Evolutionary conservation across 2,797 vertebrate species (phyloP), one percentile per base, ranked within the genome.

Genomic region (Lophotriccus pileatus): DNA sequence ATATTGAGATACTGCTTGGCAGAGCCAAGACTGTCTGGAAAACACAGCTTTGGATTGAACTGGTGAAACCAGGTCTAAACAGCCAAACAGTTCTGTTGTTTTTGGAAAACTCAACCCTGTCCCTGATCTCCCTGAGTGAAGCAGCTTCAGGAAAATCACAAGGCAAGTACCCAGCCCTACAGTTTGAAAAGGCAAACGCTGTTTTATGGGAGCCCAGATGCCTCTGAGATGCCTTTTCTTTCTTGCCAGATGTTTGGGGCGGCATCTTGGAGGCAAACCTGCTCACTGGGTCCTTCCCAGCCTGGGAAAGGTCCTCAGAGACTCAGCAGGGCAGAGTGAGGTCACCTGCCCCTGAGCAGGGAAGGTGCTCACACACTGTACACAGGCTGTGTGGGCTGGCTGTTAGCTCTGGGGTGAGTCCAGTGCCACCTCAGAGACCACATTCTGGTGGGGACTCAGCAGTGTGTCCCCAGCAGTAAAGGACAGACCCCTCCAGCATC

Each of bases 1-100:
- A 34, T 2, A 0, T 3, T 7, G 25, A 4, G 1, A 14, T 3
- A 21, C 23, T 10, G n/a, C 34, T 4, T 1, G 1, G 21, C 46
- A 69, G 63, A 16, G 22, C 47, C 46, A 9, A 66, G 23, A 21
- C 82, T 10, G 2, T 1, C 41, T 32, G 68, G 56, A 19, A 72
- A 60, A 20, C 25, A 27, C 49, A 82, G 70, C 30, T 84, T 39
- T 43, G 55, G 55, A 36, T 0, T 28, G n/a, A 50, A 19, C 12
- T 0, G 0, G 56, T 72, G 80, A 75, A 53, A 64, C 62, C 60
- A 87, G 50, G 55, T 22, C 70, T 82, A 22, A 70, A 39, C 41
- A 90, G 52, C 12, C 53, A 11, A 10, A 30, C 36, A 8, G 37
- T 6, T 69, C 72, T 69, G 47, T 17, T 82, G 28, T 6, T 55